These are phyloP conservation scores for Argyrosomus regius DNA, from an alignment of 2,797 vertebrate species.

Conservation along the genomic window DNA sequence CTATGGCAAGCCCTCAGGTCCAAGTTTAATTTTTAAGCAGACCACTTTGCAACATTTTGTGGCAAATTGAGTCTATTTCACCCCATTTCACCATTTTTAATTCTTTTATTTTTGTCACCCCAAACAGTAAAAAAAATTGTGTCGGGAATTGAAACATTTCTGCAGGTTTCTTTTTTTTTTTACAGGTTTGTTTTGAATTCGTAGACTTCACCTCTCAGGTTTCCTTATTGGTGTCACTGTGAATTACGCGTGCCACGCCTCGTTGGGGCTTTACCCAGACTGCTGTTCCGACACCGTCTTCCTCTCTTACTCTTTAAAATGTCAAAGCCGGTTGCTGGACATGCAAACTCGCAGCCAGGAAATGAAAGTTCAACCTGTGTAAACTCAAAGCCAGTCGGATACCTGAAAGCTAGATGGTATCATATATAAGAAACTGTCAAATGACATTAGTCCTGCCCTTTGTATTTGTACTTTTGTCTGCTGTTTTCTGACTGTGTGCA, in stretches of 20 bases:
- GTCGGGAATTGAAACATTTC: slow-evolving; percentile 59
- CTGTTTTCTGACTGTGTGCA: slow-evolving; percentile 37
- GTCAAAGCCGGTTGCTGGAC: slow-evolving; percentile 71
- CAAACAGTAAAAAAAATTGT: slow-evolving; percentile 46
- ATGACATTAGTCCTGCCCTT: slow-evolving; percentile 69
- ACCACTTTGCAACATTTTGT: slow-evolving; percentile 67
- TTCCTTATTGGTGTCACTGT: slow-evolving; percentile 79
- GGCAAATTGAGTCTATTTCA: slow-evolving; percentile 72
- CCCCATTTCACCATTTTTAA: slow-evolving; percentile 63
- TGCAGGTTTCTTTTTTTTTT: slow-evolving; percentile 17
- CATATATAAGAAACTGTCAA: slow-evolving; percentile 77
- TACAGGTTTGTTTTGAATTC: slow-evolving; percentile 73
- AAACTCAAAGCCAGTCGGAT: slow-evolving; percentile 74
- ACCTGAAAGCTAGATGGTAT: slow-evolving; percentile 80
- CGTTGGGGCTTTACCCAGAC: slow-evolving; percentile 68
- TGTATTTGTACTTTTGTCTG: slow-evolving; percentile 68
- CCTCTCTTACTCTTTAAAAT: slow-evolving; percentile 74
- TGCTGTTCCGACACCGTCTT: slow-evolving; percentile 71
- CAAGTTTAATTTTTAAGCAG: slow-evolving; percentile 70
- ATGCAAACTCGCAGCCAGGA: slow-evolving; percentile 74
- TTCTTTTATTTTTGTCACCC: slow-evolving; percentile 24
- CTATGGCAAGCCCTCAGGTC: slow-evolving; percentile 76
- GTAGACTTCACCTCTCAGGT: slow-evolving; percentile 69
- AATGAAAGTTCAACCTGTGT: slow-evolving; percentile 83
- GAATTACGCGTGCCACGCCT: slow-evolving; percentile 77